A percentile compares a stretch with the other conserved stretches of the same genome.
Conservation (phyloP, 2,113 vertebrate genomes). For the Ochotona princeps region DNA sequence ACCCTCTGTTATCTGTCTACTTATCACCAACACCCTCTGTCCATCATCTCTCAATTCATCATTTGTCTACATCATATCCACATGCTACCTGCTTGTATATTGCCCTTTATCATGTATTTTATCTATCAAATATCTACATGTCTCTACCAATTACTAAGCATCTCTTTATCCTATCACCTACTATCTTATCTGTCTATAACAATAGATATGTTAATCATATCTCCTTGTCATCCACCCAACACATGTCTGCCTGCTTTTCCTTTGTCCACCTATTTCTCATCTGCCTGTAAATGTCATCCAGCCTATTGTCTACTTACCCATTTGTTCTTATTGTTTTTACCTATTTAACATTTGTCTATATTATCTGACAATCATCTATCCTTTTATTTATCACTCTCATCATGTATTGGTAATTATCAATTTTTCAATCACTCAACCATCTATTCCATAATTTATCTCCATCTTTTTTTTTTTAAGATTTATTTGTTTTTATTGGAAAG, state of each 20-base stretch:
- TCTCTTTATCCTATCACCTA: no score
- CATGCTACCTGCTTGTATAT: neutral
- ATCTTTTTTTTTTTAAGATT: neutral
- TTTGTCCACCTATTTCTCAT: neutral
- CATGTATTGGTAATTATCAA: neutral
- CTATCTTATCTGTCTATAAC: no score
- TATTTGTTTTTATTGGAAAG: no score
- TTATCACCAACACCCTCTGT: neutral
- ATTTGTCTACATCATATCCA: no score
- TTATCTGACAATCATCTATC: neutral
- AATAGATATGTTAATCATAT: no score
- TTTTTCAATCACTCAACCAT: no score
- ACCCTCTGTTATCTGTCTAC: neutral
- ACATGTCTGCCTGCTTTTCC: neutral
- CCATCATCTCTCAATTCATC: neutral
- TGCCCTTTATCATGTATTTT: no score
- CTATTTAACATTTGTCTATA: neutral
- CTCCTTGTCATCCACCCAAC: no score
- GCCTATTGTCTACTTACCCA: neutral
- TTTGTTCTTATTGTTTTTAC: neutral
- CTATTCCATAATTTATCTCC: neutral
- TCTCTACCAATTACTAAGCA: no score
- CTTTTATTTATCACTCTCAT: neutral
- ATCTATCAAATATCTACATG: no score
- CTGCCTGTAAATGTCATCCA: no score